Percentiles rank a stretch among this genome's conserved stretches.
Conservation (phyloP, 1,140 invertebrate species). For the Nasonia giraulti region DNA sequence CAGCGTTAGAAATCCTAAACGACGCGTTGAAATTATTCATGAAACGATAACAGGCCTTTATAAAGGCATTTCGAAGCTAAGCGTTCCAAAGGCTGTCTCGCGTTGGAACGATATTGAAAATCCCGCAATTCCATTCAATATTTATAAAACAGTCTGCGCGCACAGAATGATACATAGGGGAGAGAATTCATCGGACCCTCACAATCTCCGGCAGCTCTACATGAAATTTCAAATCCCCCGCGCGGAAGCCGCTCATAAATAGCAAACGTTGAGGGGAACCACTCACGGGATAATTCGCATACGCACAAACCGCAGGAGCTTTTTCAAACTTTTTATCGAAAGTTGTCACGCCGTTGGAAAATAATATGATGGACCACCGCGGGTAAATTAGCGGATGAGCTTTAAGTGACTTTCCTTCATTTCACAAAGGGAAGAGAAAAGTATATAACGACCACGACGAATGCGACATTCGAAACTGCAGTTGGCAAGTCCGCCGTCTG, state of each 20-base stretch:
- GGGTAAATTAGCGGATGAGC: neutral
- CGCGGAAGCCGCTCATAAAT: neutral
- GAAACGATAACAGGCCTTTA: neutral
- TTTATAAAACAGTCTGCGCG: constrained; percentile 19
- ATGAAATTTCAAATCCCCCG: constrained; percentile 8
- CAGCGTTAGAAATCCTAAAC: neutral
- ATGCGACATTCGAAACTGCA: constrained; percentile 1
- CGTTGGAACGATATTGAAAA: constrained; percentile 11
- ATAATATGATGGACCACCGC: neutral
- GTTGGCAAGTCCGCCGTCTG: neutral
- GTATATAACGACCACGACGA: neutral
- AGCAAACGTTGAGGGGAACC: neutral
- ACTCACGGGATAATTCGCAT: too few species aligned
- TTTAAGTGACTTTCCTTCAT: constrained; percentile 24
- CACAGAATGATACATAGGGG: neutral
- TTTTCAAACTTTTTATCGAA: too few species aligned
- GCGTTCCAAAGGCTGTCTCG: neutral
- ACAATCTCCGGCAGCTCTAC: neutral
- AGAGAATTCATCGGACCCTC: neutral
- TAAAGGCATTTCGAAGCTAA: neutral
- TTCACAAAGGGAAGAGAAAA: neutral
- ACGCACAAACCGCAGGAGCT: too few species aligned
- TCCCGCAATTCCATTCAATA: neutral
- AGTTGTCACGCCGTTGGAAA: neutral
- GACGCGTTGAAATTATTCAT: neutral